Evolutionary conservation across 2,113 vertebrate genomes (phyloP), one percentile per base, ranked within the genome.

Genomic region (Sphyrna mokarran): DNA sequence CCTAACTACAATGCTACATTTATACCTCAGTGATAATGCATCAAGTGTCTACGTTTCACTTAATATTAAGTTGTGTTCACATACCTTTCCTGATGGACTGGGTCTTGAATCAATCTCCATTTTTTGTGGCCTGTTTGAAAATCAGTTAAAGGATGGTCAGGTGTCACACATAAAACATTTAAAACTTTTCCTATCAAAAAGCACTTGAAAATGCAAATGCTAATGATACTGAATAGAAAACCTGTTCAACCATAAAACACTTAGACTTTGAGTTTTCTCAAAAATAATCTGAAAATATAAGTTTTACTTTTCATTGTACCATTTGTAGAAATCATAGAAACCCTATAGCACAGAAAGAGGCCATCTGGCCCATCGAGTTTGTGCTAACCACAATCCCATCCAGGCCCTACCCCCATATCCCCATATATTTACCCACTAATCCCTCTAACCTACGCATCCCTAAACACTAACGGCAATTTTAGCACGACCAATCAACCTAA

Each of bases 21-120:
- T 61, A n/a, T n/a, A 54, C 11, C 61, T 58, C 29, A 61, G 6
- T 13, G 54, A 23, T 58, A 89, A 29, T 89, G 86, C 43, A 90
- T 61, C 33, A 93, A 22, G 1, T 90, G 61, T 6, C 63, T 13
- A 66, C n/a, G 20, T 20, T 66, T 22, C 37, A 22, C 33, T 33
- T 93, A 22, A 58, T 18, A 6, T 33, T 61, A 61, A 26, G 54
- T 90, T 90, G 16, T 23, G 40, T 9, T 33, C 23, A 54, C 94
- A 54, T 72, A 72, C 93, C 43, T 95, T 95, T 72, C 43, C 94
- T 18, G 94, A 95, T 54, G 94, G 69, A 54, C 69, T 76, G 2
- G 40, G 94, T 95, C 68, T 95, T 95, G 68, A 11, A 54, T 95
- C 68, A 95, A 95, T 48, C 69, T 95, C 94, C 94, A 95, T 95